Evolutionary conservation across 2,797 vertebrate genomes (phyloP).

Genomic region (Leptatherina wallacei): DNA sequence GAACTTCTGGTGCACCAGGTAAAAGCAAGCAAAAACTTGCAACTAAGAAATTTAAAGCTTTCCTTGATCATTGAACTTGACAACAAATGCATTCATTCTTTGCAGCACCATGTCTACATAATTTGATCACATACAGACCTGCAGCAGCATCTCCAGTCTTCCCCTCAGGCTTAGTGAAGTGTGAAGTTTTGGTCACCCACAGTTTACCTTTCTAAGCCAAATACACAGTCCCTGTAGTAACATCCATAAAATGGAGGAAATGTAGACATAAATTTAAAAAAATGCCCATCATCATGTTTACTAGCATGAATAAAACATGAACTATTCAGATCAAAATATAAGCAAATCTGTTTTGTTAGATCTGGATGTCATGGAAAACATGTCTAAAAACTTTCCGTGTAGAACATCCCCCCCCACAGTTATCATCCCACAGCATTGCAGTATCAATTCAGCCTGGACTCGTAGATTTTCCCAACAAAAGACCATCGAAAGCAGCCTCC

Average conservation of each 20-base stretch:
- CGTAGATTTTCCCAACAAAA: constrained; percentile 51
- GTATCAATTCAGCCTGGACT: constrained; percentile 46
- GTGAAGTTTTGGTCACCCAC: background rate
- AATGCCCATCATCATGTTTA: background rate
- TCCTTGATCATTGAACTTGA: constrained; percentile 29
- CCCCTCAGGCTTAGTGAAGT: background rate
- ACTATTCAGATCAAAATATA: background rate
- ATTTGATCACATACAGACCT: constrained; percentile 7
- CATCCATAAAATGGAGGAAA: constrained; percentile 1
- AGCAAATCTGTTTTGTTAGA: constrained; percentile 1
- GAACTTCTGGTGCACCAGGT: constrained; percentile 99
- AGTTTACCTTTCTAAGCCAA: too few relatives aligned
- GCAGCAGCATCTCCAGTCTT: background rate
- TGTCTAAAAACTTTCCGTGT: constrained; percentile 10
- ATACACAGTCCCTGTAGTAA: background rate
- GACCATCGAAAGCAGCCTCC: constrained; percentile 61
- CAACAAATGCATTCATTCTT: constrained; percentile 25
- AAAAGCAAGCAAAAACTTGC: constrained; percentile 25
- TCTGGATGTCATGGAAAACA: constrained; percentile 1
- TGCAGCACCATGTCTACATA: constrained; percentile 1
- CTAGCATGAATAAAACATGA: background rate
- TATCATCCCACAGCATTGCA: constrained; percentile 41
- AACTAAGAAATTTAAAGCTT: constrained; percentile 20
- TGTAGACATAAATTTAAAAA: background rate
- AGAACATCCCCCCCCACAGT: constrained; percentile 3